Conservation (phyloP, 2,113 vertebrate species). For the Camelus dromedarius region DNA sequence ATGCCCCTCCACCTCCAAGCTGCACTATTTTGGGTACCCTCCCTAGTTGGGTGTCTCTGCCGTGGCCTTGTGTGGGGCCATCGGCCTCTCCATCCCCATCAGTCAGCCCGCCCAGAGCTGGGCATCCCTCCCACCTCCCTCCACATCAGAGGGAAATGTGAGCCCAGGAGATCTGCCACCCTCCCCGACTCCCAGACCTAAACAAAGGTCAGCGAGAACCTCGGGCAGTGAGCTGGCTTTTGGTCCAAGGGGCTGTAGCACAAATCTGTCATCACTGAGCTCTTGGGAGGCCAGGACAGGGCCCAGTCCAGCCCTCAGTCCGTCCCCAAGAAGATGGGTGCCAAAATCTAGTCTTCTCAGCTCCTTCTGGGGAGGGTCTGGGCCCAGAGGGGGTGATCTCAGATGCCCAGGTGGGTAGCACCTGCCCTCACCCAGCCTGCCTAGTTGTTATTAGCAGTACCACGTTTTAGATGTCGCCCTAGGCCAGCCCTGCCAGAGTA, state of each 20-base stretch:
- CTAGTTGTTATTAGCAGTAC: neutral
- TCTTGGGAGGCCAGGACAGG: neutral
- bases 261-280: neutral
- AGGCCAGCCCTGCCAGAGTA: neutral
- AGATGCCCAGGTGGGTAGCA: neutral
- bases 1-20: fast-evolving
- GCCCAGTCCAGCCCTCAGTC: neutral
- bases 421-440: neutral
- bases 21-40: neutral
- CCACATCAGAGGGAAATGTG: neutral
- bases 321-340: neutral
- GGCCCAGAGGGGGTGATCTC: neutral
- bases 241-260: neutral
- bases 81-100: neutral
- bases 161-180: neutral
- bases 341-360: neutral
- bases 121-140: neutral
- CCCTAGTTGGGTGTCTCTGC: neutral
- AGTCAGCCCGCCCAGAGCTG: neutral
- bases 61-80: neutral
- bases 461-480: neutral
- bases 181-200: neutral
- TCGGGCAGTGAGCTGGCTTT: neutral
- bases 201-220: neutral
- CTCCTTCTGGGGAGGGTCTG: neutral